Evolutionary conservation across 2,888 invertebrate genomes (phyloP), one percentile per base, ranked within the genome.

Genomic region (Masnerella sp.): DNA sequence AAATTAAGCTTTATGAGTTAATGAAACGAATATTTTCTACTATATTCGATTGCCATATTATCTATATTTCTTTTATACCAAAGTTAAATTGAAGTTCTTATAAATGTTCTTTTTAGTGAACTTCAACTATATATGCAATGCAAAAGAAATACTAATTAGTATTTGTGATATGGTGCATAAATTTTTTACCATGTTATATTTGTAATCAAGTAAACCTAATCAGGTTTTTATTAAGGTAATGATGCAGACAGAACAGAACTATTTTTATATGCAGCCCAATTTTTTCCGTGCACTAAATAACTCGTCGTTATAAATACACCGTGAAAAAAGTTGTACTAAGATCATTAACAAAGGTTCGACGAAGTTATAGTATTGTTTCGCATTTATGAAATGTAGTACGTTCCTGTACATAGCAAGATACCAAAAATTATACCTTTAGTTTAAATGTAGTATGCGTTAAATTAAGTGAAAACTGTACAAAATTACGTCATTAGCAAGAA

Each of bases 231-330:
- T 42, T 51, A 30, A 36, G 20, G 17, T 42, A 47, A 47, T 43
- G 52, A 38, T 28, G n/a, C 54, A 54, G 54, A 52, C 43, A 65
- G 54, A 47, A 38, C 28, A 47, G 54, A 65, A 47, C 65, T 65
- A 65, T 65, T 65, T 65, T 65, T 65, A 65, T 54, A 65, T 65
- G 47, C 25, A 54, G 30, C 65, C 54, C 65, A 65, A 54, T 54
- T 65, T 65, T 65, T 65, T 65, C 65, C 65, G 65, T 54, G 65
- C 54, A 54, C 3, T 32, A 43, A 14, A 18, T 22, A 20, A 54
- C 28, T 64, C 45, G 11, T 25, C 15, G 36, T 61, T 61, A n/a
- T n/a, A 61, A 5, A 49, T 49, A 17, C 14, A 25, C 8, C 3
- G 36, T 45, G 64, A 25, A 64, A 64, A 52, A 64, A 51, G 64